Base-by-base conservation (phyloP, 2,113 vertebrate genomes). In the Rattus rattus region DNA sequence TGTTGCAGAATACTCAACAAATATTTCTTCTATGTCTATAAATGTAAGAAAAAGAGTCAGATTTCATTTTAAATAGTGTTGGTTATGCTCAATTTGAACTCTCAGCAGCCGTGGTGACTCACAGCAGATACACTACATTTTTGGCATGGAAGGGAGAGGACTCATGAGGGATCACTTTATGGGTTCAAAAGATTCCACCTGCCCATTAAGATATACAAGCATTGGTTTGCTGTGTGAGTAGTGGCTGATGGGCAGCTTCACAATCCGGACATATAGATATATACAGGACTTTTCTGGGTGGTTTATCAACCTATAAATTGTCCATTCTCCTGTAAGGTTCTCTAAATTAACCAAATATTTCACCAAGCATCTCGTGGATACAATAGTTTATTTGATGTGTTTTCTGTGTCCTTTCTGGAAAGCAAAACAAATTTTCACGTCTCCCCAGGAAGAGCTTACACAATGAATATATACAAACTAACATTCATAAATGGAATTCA, bases 401-500 rank as follows among this genome's bases (percentile, higher is more conserved):
- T 59, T 43, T 65, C 1, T 43, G 22, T 65, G 24, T n/a, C 24
- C 26, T 47, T 85, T 85, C 26, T 43, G 22, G 59, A 30, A 16
- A 43, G 14, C 24, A 30, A 85, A 85, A 10, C 14, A 30, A 1
- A 61, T 92, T 86, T 92, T 86, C 33, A 65, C 36, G 65, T 65
- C 14, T 43, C 39, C 36, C 13, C 3, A 28, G 26, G 13, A 28
- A 84, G 43, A 84, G 24, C 17, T 30, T 63, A 16, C 9, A 59
- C 91, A 85, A 79, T 56, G 86, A 92, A 92, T 72, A 84, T 87
- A 96, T 67, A 93, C 14, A 72, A 94, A 59, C 1, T 52, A 65
- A 80, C 8, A 73, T 56, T 80, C 56, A 79, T 61, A 83, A 81
- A 12, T 52, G 79, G 54, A 72, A 85, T 80, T 91, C 12, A 89